These are phyloP conservation scores for Tokudaia muenninki DNA, from an alignment of 2,797 vertebrate species.

Conservation along the genomic window DNA sequence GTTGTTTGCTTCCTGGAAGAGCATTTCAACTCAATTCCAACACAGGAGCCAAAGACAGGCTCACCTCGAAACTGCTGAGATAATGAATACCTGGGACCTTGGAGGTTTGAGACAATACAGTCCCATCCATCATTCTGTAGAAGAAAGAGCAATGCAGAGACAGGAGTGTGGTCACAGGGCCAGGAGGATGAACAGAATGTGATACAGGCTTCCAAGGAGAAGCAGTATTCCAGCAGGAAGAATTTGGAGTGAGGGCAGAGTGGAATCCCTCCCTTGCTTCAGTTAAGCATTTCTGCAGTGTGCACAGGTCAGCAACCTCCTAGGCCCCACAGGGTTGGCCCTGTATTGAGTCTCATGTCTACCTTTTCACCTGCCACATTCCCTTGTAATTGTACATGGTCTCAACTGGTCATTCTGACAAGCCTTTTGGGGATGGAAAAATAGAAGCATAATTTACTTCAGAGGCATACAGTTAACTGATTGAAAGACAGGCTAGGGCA, in stretches of 20 bases:
- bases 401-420: not conserved
- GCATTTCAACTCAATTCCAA: not conserved
- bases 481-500: not conserved
- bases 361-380: not conserved
- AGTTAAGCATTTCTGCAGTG: too few species aligned
- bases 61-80: not conserved
- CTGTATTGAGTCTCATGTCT: not conserved
- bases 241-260: not conserved
- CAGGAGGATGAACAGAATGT: not conserved
- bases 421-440: not conserved
- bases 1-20: not conserved
- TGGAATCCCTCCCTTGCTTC: not conserved
- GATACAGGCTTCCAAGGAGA: not conserved
- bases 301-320: not conserved
- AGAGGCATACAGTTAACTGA: not conserved
- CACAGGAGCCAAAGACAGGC: not conserved
- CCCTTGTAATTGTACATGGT: not conserved
- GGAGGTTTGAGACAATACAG: not conserved
- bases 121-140: not conserved
- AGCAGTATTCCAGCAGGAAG: not conserved
- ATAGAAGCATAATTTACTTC: not conserved
- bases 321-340: fast-evolving
- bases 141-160: not conserved
- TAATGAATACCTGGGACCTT: not conserved
- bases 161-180: not conserved